Percentiles rank a stretch among this genome's conserved stretches.
These are phyloP conservation scores for Philypnodon macrostomus DNA, from an alignment of 2,797 vertebrate genomes.

Conservation along the genomic window DNA sequence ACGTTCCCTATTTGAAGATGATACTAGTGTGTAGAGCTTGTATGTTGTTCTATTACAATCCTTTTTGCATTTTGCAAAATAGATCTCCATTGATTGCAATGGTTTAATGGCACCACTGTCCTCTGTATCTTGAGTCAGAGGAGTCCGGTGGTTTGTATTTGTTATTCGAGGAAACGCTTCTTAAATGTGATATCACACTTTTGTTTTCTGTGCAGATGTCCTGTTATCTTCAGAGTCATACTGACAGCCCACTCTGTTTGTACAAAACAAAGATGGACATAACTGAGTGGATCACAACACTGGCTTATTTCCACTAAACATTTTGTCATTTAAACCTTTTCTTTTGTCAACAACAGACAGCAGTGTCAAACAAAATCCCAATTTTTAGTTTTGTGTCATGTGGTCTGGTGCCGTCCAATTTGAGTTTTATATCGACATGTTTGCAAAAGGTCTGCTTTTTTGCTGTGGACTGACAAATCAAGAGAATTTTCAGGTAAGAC, in stretches of 20 bases:
- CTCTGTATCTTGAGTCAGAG: conserved; percentile 65
- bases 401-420: too few species aligned
- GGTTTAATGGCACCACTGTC: conserved; percentile 61
- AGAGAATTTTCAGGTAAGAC: too few species aligned
- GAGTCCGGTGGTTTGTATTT: conserved; percentile 59
- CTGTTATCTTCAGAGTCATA: conserved; percentile 31
- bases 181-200: conserved; percentile 36
- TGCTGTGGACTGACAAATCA: too few species aligned
- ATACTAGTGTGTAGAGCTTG: conserved; percentile 58
- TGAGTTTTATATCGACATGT: too few species aligned
- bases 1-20: conserved; percentile 51
- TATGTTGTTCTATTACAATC: conserved; percentile 61
- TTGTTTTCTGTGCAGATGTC: conserved; percentile 30
- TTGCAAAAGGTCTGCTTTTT: too few species aligned
- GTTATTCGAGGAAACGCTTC: conserved; percentile 51
- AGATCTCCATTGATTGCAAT: conserved; percentile 82
- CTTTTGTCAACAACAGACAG: too few species aligned
- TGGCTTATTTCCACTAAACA: conserved; percentile 1
- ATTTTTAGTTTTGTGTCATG: too few species aligned
- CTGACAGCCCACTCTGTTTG: conserved; percentile 26
- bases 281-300: conserved; percentile 34
- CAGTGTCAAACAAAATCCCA: too few species aligned
- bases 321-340: neutral
- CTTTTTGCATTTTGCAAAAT: conserved; percentile 82
- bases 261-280: conserved; percentile 25